These are phyloP conservation scores for Entomyzon cyanotis DNA, from an alignment of 2,113 vertebrate genomes.

Conservation along the genomic window DNA sequence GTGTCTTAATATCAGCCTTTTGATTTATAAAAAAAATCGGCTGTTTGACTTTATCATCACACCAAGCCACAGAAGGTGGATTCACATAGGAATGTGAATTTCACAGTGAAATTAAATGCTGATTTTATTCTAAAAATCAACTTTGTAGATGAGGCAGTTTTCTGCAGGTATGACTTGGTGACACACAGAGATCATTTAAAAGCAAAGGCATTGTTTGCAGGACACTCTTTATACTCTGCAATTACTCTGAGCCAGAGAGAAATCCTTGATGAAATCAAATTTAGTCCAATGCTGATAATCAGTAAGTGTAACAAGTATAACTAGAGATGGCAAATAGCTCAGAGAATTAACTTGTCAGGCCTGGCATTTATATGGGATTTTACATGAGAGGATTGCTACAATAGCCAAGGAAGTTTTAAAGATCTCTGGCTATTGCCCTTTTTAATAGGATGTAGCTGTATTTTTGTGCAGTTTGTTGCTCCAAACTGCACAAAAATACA, in stretches of 20 bases:
- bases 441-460: background rate
- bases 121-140: background rate
- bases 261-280: background rate
- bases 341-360: background rate
- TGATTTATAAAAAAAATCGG: no score
- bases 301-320: background rate
- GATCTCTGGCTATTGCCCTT: background rate
- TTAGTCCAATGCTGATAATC: background rate
- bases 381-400: rapidly evolving
- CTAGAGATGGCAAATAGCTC: background rate
- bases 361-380: background rate
- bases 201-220: background rate
- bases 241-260: background rate
- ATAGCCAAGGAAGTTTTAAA: background rate
- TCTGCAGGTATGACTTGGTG: background rate
- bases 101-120: background rate
- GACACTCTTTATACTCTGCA: background rate
- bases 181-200: background rate
- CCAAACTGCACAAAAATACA: no score
- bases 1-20: background rate
- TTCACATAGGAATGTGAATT: background rate
- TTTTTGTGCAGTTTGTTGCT: background rate
- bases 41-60: background rate
- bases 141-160: background rate
- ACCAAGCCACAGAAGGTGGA: background rate